Conservation (phyloP, 2,888 invertebrate species). For the Oscheius myriophilus region DNA sequence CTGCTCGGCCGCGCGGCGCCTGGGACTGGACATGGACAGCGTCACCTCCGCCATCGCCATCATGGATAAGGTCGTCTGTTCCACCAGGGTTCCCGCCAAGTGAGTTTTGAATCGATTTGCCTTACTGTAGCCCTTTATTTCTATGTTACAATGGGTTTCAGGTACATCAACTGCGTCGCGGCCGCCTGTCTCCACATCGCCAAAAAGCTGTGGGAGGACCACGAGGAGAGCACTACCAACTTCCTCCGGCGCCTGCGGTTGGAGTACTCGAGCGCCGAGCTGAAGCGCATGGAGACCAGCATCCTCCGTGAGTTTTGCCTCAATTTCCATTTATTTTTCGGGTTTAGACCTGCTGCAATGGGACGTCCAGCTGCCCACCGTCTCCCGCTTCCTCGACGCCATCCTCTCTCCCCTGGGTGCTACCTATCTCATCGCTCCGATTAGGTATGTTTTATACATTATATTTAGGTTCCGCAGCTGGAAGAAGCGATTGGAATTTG, state of each 20-base stretch:
- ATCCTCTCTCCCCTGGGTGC: slow-evolving; percentile 43
- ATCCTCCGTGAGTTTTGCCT: slow-evolving; percentile 37
- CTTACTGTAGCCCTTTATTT: background rate
- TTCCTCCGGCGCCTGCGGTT: slow-evolving; percentile 45
- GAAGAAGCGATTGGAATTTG: too few species aligned
- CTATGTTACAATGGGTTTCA: slow-evolving; percentile 17
- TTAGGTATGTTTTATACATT: slow-evolving; percentile 31
- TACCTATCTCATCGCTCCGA: slow-evolving; percentile 39
- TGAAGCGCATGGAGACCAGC: slow-evolving; percentile 54
- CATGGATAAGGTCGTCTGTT: slow-evolving; percentile 49
- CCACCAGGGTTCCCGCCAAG: slow-evolving; percentile 44
- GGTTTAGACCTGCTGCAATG: slow-evolving; percentile 42
- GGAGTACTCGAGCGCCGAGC: slow-evolving; percentile 47
- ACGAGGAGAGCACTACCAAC: slow-evolving; percentile 39
- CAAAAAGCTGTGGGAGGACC: slow-evolving; percentile 54
- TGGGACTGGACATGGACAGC: slow-evolving; percentile 46
- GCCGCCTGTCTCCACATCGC: slow-evolving; percentile 52
- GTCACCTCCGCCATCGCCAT: slow-evolving; percentile 44
- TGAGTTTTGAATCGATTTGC: slow-evolving; percentile 12
- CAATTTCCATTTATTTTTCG: background rate
- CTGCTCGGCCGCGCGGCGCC: slow-evolving; percentile 36
- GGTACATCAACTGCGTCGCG: slow-evolving; percentile 54
- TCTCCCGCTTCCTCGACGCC: slow-evolving; percentile 51
- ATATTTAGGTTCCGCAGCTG: too few species aligned
- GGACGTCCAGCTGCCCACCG: slow-evolving; percentile 52